A percentile compares a stretch with the other conserved stretches of the same genome.
These are phyloP conservation scores for Dorcus parallelipipedus DNA, from an alignment of 2,888 invertebrate genomes.

Conservation along the genomic window DNA sequence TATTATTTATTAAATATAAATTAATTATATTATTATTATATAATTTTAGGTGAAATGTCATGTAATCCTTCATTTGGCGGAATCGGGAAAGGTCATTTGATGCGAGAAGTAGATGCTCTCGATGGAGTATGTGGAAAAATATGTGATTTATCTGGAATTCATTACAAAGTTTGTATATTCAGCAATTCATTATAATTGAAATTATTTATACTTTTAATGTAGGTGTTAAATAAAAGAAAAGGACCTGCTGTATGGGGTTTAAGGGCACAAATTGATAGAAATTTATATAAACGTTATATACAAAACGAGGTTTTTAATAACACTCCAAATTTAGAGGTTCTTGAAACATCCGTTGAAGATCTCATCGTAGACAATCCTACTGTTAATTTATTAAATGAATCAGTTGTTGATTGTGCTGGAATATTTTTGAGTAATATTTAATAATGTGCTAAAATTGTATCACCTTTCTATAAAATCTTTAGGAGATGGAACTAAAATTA, in stretches of 20 bases:
- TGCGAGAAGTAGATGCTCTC: slow-evolving; percentile 83
- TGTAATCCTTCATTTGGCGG: slow-evolving; percentile 94
- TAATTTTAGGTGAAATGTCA: slow-evolving; percentile 76
- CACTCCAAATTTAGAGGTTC: slow-evolving; percentile 64
- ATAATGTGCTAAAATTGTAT: not conserved
- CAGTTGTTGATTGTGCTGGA: slow-evolving; percentile 48
- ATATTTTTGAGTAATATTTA: slow-evolving; percentile 51
- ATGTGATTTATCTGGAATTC: slow-evolving; percentile 77
- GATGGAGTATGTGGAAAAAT: slow-evolving; percentile 80
- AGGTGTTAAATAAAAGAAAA: slow-evolving; percentile 72
- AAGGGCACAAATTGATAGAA: slow-evolving; percentile 83
- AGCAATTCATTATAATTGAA: not conserved
- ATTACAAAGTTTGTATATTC: slow-evolving; percentile 61
- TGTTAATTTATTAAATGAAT: slow-evolving; percentile 25
- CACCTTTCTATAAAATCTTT: slow-evolving; percentile 24
- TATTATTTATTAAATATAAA: not conserved
- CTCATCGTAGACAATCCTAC: slow-evolving; percentile 56
- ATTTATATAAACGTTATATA: slow-evolving; percentile 71
- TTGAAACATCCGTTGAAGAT: slow-evolving; percentile 76
- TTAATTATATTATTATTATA: not conserved
- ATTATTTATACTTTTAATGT: slow-evolving; percentile 11
- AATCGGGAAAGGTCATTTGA: slow-evolving; percentile 85
- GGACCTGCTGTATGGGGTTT: slow-evolving; percentile 90
- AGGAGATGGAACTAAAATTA: slow-evolving; percentile 59
- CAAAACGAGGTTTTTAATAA: slow-evolving; percentile 65